A percentile compares a stretch with the other conserved stretches of the same genome.
Evolutionary conservation across 2,797 vertebrate genomes (phyloP).

Genomic region (Anabacerthia variegaticeps): DNA sequence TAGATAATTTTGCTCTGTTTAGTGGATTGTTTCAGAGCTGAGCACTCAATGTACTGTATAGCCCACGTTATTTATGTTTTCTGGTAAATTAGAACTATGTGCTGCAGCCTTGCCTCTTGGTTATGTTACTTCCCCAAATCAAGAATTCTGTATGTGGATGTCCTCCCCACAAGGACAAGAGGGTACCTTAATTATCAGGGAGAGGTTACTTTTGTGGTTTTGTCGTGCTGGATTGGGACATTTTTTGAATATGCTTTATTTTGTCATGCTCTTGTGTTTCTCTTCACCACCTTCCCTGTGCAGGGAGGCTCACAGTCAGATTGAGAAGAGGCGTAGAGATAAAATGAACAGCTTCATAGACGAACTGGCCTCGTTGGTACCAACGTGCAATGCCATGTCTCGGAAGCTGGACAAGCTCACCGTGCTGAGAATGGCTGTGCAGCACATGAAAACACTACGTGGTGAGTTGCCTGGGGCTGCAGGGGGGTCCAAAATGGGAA

Average conservation of each 20-base stretch:
- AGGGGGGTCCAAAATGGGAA: background rate
- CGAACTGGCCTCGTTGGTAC: slow-evolving; percentile 94
- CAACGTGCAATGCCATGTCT: slow-evolving; percentile 98
- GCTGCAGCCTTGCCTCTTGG: background rate
- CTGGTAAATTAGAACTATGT: background rate
- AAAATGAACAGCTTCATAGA: slow-evolving; percentile 99
- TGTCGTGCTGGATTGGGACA: background rate
- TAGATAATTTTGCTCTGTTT: background rate
- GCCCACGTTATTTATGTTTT: background rate
- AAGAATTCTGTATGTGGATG: background rate
- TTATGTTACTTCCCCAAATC: background rate
- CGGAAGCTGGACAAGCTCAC: slow-evolving; percentile 97
- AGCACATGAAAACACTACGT: slow-evolving; percentile 98
- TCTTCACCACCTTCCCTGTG: background rate
- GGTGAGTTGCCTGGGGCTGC: slow-evolving; percentile 76
- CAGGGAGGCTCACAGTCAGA: slow-evolving; percentile 98
- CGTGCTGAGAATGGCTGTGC: slow-evolving; percentile 96
- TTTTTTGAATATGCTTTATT: rapidly evolving
- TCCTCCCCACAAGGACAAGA: background rate
- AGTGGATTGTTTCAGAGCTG: background rate
- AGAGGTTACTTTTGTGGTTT: background rate
- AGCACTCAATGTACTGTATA: background rate
- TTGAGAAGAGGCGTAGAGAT: slow-evolving; percentile 93
- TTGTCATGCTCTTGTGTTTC: background rate
- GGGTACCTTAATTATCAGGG: background rate